Base-by-base conservation (phyloP, 1,140 invertebrate species). In the Micrasema minimum region DNA sequence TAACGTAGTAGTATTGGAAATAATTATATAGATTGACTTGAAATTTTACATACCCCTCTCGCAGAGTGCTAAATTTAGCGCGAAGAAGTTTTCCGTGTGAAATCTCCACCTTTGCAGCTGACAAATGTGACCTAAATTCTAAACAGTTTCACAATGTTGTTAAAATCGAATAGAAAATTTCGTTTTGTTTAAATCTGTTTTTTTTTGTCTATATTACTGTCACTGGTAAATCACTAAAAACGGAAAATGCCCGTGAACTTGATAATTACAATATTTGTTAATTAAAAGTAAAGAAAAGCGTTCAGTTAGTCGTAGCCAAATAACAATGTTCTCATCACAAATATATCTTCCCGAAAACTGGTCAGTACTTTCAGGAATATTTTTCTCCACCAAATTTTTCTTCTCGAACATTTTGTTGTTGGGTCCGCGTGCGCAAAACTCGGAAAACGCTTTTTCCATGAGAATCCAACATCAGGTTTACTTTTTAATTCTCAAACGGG, bases 401-500 rank as follows among this genome's bases (percentile, higher is more conserved):
- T 59, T 59, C 37, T 59, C 55, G 55, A 38, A 38, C 14, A 35
- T 20, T 59, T 59, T 59, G 55, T 59, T 41, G 20, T 59, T 64
- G 59, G 59, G n/a, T n/a, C 46, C 26, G 23, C 59, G 59, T 64
- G 59, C 16, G 59, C 59, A 64, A 64, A 64, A 64, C 23, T 41
- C 23, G 5, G 35, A 45, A n/a, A 61, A 64, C 26, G 23, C 38
- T 41, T 59, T 64, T 64, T n/a, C n/a, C 43, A 26, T 64, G 59
- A 64, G n/a, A n/a, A n/a, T n/a, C n/a, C n/a, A 64, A 46, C 59
- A 46, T 26, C 59, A 26, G 23, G 53, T 64, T 46, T 64, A 64
- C 46, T n/a, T 64, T 64, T 26, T 55, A 55, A 12, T 55, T 55
- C n/a, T n/a, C 2, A 6, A n/a, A n/a, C n/a, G n/a, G n/a, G n/a